Evolutionary conservation across 2,888 invertebrate genomes (phyloP).

Genomic region (Asteroscopus sphinx): DNA sequence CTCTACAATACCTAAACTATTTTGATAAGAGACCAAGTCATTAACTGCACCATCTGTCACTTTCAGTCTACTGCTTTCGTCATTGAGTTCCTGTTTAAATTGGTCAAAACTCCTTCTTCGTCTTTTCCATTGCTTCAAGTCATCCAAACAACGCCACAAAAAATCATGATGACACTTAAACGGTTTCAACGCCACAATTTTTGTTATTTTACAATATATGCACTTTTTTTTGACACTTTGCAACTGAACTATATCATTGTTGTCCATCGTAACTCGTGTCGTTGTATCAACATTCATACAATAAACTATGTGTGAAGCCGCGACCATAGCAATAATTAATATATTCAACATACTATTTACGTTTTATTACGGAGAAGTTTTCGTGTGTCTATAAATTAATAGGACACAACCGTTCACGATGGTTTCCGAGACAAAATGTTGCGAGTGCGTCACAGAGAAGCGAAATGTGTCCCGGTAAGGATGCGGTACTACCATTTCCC

Average conservation of each 20-base stretch:
- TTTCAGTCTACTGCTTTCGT: constrained; percentile 25
- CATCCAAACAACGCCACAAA: constrained; percentile 71
- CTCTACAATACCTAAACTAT: constrained; percentile 31
- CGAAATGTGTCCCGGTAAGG: constrained; percentile 56
- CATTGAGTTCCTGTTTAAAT: constrained; percentile 37
- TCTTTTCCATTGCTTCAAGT: constrained; percentile 81
- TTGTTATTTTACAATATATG: constrained; percentile 46
- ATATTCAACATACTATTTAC: constrained; percentile 67
- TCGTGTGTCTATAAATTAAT: constrained; percentile 53
- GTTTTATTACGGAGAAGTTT: constrained; percentile 50
- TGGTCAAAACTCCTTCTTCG: constrained; percentile 71
- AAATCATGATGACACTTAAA: constrained; percentile 72
- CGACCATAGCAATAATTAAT: constrained; percentile 69
- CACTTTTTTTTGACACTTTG: constrained; percentile 58
- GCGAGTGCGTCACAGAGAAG: constrained; percentile 50
- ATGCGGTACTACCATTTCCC: constrained; percentile 61
- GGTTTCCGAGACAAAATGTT: constrained; percentile 77
- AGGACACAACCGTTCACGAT: constrained; percentile 75
- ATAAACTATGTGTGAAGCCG: constrained; percentile 68
- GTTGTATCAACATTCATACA: constrained; percentile 67
- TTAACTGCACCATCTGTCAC: constrained; percentile 49
- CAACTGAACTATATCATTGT: constrained; percentile 54
- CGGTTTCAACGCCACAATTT: constrained; percentile 56
- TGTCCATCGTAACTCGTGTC: constrained; percentile 52
- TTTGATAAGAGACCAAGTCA: constrained; percentile 38